Base-by-base conservation (phyloP, 2,113 vertebrate genomes). In the Rhea pennata region DNA sequence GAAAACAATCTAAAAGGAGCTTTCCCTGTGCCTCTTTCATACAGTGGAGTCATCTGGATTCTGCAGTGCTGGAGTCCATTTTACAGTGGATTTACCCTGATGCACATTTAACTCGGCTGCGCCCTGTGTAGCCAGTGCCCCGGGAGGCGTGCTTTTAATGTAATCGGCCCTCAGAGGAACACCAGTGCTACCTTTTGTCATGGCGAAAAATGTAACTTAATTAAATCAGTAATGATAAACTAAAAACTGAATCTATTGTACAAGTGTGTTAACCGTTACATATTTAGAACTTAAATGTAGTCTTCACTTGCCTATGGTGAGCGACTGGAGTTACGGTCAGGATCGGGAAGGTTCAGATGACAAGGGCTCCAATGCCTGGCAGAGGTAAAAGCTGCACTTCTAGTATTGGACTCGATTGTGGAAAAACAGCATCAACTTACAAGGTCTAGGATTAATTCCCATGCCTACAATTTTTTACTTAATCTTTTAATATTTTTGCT, bases 401-500 rank as follows among this genome's bases (percentile, higher is more conserved):
- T 29, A 33, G 59, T 72, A 73, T 56, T 15, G 14, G 46, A 20
- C 85, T 73, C 22, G 94, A 48, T 8, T 48, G 80, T 72, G 87
- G 84, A 56, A n/a, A 73, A 83, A 76, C 87, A 73, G 92, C 87
- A 56, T 79, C 92, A 36, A 19, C 50, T 36, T 10, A 8, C 31
- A 15, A 76, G 93, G 88, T 95, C 85, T 86, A 67, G 82, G 94
- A 90, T 88, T 67, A 86, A 86, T 77, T 88, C 92, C 95, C 94
- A 88, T 50, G 91, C 94, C 79, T 88, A 88, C 92, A 0, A 61
- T 96, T 90, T 95, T 97, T 95, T 97, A 95, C 92, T 96, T 96
- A 96, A 92, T 84, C 95, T 97, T 95, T 95, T 95, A 95, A 95
- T 96, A 95, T 95, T 97, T 95, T 96, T 94, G 95, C 95, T 97